Conservation (phyloP, 1,140 invertebrate genomes). For the Hycleus cichorii region DNA sequence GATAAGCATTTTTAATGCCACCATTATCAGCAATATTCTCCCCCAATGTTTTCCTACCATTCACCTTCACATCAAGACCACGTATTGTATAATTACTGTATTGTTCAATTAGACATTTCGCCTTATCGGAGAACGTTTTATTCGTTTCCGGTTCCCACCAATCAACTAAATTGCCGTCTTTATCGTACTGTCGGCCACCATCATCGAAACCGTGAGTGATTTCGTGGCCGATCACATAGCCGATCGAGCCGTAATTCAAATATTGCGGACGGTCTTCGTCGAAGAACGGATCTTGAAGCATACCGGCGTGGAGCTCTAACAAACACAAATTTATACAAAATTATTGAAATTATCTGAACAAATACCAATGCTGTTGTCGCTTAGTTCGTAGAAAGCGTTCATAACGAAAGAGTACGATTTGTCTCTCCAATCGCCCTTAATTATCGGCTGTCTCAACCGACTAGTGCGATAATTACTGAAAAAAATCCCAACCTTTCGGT, state of each 20-base stretch:
- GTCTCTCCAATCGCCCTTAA: constrained; percentile 53
- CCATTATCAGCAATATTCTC: constrained; percentile 91
- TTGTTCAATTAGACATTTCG: constrained; percentile 61
- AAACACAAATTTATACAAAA: not conserved
- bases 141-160: constrained; percentile 51
- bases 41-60: constrained; percentile 76
- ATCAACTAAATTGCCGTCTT: constrained; percentile 63
- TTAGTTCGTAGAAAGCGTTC: constrained; percentile 51
- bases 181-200: constrained; percentile 81
- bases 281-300: constrained; percentile 73
- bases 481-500: constrained; percentile 47
- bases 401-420: constrained; percentile 49
- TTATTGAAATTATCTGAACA: not conserved
- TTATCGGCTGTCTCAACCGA: constrained; percentile 46
- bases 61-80: constrained; percentile 16
- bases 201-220: constrained; percentile 70
- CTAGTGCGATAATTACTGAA: constrained; percentile 32
- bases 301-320: constrained; percentile 58
- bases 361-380: constrained; percentile 52
- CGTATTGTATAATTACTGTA: constrained; percentile 53
- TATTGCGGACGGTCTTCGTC: constrained; percentile 73
- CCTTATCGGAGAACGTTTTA: constrained; percentile 47
- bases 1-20: constrained; percentile 59
- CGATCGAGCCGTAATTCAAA: constrained; percentile 87
- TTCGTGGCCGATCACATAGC: constrained; percentile 56